Evolutionary conservation across 2,797 vertebrate species (phyloP), one percentile per base, ranked within the genome.

Genomic region (Neopelma chrysocephalum): DNA sequence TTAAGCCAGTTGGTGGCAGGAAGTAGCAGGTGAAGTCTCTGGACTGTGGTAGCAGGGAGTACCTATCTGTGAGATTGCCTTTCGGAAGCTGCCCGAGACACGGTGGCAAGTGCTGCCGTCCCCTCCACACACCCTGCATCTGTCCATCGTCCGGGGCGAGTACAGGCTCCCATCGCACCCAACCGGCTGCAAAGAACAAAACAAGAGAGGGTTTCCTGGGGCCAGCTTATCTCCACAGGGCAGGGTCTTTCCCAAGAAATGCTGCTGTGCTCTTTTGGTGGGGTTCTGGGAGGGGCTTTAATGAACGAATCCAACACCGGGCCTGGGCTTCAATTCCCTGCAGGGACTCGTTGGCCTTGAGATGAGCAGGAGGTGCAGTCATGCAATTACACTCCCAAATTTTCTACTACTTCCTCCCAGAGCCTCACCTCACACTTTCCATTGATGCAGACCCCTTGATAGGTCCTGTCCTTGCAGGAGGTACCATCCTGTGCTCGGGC

Each of bases 21-120:
- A 93, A 77, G 84, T 12, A 94, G 70, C 71, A 80, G 72, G 70
- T 89, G 88, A 96, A 94, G 95, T 83, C 71, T 88, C 82, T 13
- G 21, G 77, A 64, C 78, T 80, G 93, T 75, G 93, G 95, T 87
- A 97, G 93, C 71, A 96, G 97, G 96, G 97, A 98, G 97, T 98
- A 98, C 98, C 98, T 98, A 99, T 99, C 98, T 99, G 98, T 98
- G 99, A 97, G 98, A 98, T 95, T 97, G 98, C 98, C 97, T 97
- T 99, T 97, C 98, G 98, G 97, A 98, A 99, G 96, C 98, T 98
- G 97, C 99, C 99, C 34, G 98, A 99, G 87, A 99, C 97, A 57
- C 98, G 98, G 90, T 98, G 98, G 96, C 99, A 99, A 90, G 98
- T 98, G 50, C 98, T 98, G 95, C 98, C 98, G 20, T 98, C 98